Conservation (phyloP, 2,888 invertebrate species). For the Xestia c-nigrum region DNA sequence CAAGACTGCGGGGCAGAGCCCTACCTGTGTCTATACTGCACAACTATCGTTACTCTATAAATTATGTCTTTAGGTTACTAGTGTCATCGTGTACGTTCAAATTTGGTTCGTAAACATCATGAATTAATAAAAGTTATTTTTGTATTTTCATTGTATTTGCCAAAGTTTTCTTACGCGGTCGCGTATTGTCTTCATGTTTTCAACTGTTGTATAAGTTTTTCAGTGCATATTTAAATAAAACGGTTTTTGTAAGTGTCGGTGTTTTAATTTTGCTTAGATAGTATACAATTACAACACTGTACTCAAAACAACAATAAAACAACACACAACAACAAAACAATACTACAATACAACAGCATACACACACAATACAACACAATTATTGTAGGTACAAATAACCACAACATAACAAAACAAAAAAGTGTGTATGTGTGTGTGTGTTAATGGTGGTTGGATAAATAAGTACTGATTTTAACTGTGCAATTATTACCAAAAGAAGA, state of each 20-base stretch:
- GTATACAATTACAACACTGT: no score
- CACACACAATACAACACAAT: no score
- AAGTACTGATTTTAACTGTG: no score
- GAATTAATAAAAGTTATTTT: conserved; percentile 75
- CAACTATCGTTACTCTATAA: conserved; percentile 79
- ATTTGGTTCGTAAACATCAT: conserved; percentile 68
- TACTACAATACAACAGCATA: no score
- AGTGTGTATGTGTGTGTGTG: no score
- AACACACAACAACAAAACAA: no score
- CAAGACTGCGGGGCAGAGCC: conserved; percentile 83
- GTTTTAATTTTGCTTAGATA: conserved; percentile 19
- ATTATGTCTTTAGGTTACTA: conserved; percentile 80
- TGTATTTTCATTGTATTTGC: conserved; percentile 78
- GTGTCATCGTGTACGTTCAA: conserved; percentile 60
- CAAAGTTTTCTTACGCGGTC: conserved; percentile 74
- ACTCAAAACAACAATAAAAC: no score
- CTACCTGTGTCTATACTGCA: conserved; percentile 75
- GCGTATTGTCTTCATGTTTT: conserved; percentile 70
- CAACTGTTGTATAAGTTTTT: conserved; percentile 86
- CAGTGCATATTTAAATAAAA: conserved; percentile 87
- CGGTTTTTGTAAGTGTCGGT: conserved; percentile 66
- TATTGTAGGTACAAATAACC: no score
- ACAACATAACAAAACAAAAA: no score
- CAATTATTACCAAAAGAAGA: no score
- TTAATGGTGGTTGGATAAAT: no score